Evolutionary conservation across 1,140 invertebrate genomes (phyloP), one percentile per base, ranked within the genome.

Genomic region (Listronotus oregonensis): DNA sequence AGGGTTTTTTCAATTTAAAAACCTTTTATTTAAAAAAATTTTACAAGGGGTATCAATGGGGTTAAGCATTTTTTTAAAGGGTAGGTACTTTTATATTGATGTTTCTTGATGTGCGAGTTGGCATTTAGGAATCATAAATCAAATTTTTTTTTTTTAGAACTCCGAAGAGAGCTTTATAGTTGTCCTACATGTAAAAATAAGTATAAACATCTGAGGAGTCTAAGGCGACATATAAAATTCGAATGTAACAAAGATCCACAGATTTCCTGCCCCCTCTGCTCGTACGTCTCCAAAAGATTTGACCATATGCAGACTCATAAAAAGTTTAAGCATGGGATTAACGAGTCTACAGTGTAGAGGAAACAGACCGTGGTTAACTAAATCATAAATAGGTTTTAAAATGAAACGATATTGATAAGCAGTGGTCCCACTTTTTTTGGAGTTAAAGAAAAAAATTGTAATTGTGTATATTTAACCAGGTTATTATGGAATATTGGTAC

Each of bases 181-280:
- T 66, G 64, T 39, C 55, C 46, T 3, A 59, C 39, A 42, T 67
- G 65, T 32, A 51, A 49, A 9, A 67, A 61, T 17, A 10, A 31
- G 8, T 67, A 67, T 40, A 56, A 27, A n/a, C 46, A 55, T 18
- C 52, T 57, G 27, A 39, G 21, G 37, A 54, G 51, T 15, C 31
- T 67, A 27, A 57, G 56, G 11, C 42, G 52, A 5, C 83, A 85
- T 70, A 67, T 84, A 59, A 78, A 80, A 40, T 79, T 76, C 69
- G 80, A 81, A 71, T 81, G 80, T 70, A 84, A 83, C 40, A 79
- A 81, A 59, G 80, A 80, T 57, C 79, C 81, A 5, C 80, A 80
- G 78, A 82, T 82, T 64, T 73, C 78, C 43, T 82, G 81, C 67
- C 61, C 72, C 40, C 62, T 78, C 64, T 81, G 79, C 71, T 72